Evolutionary conservation across 2,113 vertebrate species (phyloP), one percentile per base, ranked within the genome.

Genomic region (Phrynocephalus versicolor): DNA sequence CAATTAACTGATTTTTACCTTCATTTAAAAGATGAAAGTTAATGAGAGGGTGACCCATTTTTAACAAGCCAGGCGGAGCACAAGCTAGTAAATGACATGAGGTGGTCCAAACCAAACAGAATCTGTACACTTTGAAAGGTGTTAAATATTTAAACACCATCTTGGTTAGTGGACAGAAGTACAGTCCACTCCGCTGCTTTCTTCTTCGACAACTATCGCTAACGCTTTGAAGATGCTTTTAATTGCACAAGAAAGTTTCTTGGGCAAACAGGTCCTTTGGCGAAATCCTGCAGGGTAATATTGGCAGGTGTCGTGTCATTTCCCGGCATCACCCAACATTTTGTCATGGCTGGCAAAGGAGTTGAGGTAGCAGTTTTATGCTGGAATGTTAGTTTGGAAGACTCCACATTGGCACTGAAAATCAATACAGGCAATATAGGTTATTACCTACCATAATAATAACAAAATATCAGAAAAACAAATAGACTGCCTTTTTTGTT

Each of bases 21-120:
- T 65, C 77, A 79, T 83, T 80, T 80, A 80, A 84, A n/a, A 75
- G 82, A 84, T 67, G 76, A 74, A 74, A 76, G 70, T 78, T 79
- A 80, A 84, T 74, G 70, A 80, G 67, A 33, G 55, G 62, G 27
- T 88, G 70, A 80, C 82, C 76, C 14, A 69, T 60, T 80, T n/a
- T 84, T 75, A 79, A 74, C 27, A 67, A 45, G 69, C 69, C 23
- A 84, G 67, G 33, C 73, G 76, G 25, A 57, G 57, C 76, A 73
- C 13, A 39, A 33, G 57, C 9, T 41, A 79, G 41, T 58, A 79
- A 74, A 74, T 15, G 65, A 13, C 27, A 35, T 35, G 72, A 51
- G 58, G 27, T 79, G 39, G 58, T 37, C 62, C 39, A 87, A 79
- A 84, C 58, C 76, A 84, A 88, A 79, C 41, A 74, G 76, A 83